Base-by-base conservation (phyloP, 92 coral and sea anemone genomes). In the Paragorgia papillata region DNA sequence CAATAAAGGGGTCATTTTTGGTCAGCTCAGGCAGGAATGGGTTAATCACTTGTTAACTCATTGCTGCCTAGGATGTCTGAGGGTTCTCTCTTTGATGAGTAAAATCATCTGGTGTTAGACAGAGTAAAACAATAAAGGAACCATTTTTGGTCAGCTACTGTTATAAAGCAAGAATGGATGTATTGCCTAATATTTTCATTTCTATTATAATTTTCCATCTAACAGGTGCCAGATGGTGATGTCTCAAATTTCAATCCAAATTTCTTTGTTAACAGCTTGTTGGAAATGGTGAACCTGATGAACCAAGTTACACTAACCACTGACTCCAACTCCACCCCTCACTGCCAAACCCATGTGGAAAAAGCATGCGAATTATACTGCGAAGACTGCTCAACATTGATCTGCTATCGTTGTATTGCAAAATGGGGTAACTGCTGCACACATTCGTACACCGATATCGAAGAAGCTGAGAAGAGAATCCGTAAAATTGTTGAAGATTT, bases 191-290 rank as follows among this genome's bases (percentile, higher is more conserved):
- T 24, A 24, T 57, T 58, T 58, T 20, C 26, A 28, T 58, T 63
- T 35, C 2, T 3, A 1, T 19, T 33, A 33, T 63, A 9, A 9
- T 13, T 7, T 18, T 7, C 13, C 9, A 14, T 54, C 21, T 71
- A 26, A 9, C 3, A 71, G 78, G 78, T 71, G 17, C 78, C 78
- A 5, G 43, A 71, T 25, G 50, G 78, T 17, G 64, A 71, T 71
- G 78, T 71, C 17, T 71, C 78, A 17, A 71, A 55, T 21, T 21
- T 71, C 32, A 71, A 14, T 12, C 28, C 64, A 7, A 71, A 71
- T 30, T 71, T 53, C 78, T 6, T 71, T 32, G 50, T 71, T 28
- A 34, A 31, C 32, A 32, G 54, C 13, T 27, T 55, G 17, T 1
- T 71, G 7, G 78, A 71, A 7, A 21, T 28, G 6, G 24, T 55